A percentile compares a stretch with the other conserved stretches of the same genome.
phyloP scores from a whole-genome alignment of 2,888 invertebrate genomes.

The Brachypalpus laphriformis region DNA sequence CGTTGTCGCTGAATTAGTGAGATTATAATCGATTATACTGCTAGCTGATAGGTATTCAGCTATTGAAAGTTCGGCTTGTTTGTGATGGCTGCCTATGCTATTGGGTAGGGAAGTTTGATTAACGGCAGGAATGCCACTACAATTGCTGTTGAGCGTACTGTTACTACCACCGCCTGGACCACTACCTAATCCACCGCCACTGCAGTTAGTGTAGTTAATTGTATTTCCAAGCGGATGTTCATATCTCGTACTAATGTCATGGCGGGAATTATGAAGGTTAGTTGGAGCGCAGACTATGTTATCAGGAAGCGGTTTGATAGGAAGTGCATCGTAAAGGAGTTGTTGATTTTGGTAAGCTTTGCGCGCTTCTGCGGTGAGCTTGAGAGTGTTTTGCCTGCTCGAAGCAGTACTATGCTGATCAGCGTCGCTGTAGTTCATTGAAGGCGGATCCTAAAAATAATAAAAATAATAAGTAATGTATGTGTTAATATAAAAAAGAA shows the following conservation, averaged over 20 bases:
- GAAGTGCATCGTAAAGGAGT: constrained; percentile 81
- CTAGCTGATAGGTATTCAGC: constrained; percentile 81
- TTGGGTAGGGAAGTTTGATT: constrained; percentile 69
- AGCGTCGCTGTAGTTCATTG: constrained; percentile 76
- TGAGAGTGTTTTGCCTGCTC: constrained; percentile 81
- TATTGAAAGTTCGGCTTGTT: constrained; percentile 78
- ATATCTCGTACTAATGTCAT: constrained; percentile 78
- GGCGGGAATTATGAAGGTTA: constrained; percentile 73
- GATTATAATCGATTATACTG: constrained; percentile 81
- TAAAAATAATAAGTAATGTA: constrained; percentile 1
- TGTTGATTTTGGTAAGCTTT: constrained; percentile 80
- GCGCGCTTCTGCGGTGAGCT: constrained; percentile 79
- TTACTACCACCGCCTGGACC: constrained; percentile 75
- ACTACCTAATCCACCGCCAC: constrained; percentile 72
- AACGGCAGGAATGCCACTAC: constrained; percentile 54
- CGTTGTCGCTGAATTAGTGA: constrained; percentile 79
- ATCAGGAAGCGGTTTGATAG: constrained; percentile 75
- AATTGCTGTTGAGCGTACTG: constrained; percentile 76
- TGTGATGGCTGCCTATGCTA: constrained; percentile 70
- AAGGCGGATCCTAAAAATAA: constrained; percentile 74
- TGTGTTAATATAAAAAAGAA: too few species aligned
- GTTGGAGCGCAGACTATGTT: constrained; percentile 64
- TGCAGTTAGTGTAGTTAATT: constrained; percentile 77
- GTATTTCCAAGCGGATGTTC: constrained; percentile 78
- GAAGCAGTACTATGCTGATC: constrained; percentile 81